A percentile compares a stretch with the other conserved stretches of the same genome.
Conservation (phyloP, 2,113 vertebrate genomes). For the Thalassoma bifasciatum region DNA sequence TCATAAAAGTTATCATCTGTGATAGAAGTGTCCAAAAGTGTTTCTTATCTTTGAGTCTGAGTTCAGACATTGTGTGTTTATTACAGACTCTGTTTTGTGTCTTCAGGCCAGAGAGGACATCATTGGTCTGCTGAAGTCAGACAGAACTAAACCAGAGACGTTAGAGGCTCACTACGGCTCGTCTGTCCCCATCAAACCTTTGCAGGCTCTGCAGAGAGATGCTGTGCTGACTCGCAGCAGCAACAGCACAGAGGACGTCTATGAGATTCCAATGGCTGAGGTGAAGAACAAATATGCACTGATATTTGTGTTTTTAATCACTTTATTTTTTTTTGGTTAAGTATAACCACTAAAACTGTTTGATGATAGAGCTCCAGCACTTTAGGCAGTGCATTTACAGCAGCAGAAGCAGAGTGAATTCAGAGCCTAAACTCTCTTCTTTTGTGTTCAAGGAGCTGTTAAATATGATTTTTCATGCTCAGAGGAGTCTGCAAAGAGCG, state of each 20-base stretch:
- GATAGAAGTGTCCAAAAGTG: too few relatives aligned
- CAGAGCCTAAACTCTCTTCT: neutral
- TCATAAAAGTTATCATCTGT: too few relatives aligned
- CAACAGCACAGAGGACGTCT: conserved; percentile 87
- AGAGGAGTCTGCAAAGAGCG: neutral
- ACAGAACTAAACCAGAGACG: conserved; percentile 86
- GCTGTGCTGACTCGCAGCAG: conserved; percentile 80
- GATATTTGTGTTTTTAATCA: neutral
- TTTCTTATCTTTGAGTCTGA: too few relatives aligned
- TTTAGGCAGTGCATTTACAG: neutral
- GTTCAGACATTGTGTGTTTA: too few relatives aligned
- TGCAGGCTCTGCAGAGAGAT: conserved; percentile 93
- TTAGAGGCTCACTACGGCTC: conserved; percentile 95
- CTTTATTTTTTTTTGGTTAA: too few relatives aligned
- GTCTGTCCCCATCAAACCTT: conserved; percentile 85
- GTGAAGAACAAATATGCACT: conserved; percentile 74
- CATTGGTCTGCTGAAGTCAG: conserved; percentile 92
- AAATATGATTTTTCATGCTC: conserved; percentile 21
- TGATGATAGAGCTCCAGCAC: too few relatives aligned
- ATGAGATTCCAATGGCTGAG: conserved; percentile 94
- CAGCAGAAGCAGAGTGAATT: neutral
- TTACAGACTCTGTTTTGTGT: neutral
- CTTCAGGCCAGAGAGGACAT: conserved; percentile 95
- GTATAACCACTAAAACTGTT: too few relatives aligned
- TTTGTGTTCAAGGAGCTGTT: neutral